These are phyloP conservation scores for Halocynthia roretzi DNA, from an alignment of 23 tunicate genomes.

Conservation along the genomic window DNA sequence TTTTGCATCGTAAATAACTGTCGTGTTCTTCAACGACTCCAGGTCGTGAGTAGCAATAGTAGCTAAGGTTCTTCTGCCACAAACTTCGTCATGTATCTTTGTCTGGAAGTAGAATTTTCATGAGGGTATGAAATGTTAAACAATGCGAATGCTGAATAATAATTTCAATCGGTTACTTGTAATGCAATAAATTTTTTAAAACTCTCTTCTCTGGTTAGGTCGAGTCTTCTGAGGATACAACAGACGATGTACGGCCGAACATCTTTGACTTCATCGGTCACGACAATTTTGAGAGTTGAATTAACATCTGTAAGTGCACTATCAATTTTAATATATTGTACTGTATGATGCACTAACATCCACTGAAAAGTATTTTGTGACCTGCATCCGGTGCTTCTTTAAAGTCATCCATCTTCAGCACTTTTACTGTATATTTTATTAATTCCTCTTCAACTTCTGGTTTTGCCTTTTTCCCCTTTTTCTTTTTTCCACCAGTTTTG, in stretches of 20 bases:
- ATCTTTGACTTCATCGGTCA: conserved; percentile 51
- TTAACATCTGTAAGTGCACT: not conserved
- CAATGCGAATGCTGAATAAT: not conserved
- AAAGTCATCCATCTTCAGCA: not conserved
- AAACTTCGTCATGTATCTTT: conserved; percentile 64
- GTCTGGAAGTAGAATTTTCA: conserved; percentile 26
- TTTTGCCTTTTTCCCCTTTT: conserved; percentile 9
- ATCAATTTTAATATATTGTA: not conserved
- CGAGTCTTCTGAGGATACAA: conserved; percentile 48
- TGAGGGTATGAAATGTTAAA: not conserved
- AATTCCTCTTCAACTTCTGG: conserved; percentile 3
- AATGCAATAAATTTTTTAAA: conserved; percentile 59
- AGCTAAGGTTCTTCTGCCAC: conserved; percentile 70
- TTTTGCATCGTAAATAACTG: conserved; percentile 59
- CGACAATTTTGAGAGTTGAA: conserved; percentile 25
- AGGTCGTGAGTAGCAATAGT: conserved; percentile 90
- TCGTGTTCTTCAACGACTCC: conserved; percentile 21
- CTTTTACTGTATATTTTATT: not conserved
- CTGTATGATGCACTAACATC: not conserved
- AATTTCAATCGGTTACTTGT: conserved; percentile 28
- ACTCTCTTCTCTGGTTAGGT: conserved; percentile 24
- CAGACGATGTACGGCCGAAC: conserved; percentile 81
- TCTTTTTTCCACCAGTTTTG: conserved; percentile 5
- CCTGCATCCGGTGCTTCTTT: not conserved
- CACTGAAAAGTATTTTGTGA: not conserved